A percentile compares a stretch with the other conserved stretches of the same genome.
These are phyloP conservation scores for Hartigia nigra DNA, from an alignment of 2,888 invertebrate genomes.

Conservation along the genomic window DNA sequence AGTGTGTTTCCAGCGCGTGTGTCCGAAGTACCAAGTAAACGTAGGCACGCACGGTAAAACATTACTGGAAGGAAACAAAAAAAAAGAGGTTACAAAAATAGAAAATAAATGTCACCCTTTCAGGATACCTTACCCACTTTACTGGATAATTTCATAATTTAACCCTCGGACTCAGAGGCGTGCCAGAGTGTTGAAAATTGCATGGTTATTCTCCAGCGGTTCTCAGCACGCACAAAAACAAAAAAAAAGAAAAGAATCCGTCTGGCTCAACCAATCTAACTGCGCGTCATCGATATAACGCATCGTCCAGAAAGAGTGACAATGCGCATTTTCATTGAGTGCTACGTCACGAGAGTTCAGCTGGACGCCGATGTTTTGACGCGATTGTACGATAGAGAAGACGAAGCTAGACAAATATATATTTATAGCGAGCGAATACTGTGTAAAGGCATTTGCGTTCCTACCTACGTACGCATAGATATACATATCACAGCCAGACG, in stretches of 20 bases:
- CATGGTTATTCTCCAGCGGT: background rate
- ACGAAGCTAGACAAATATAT: background rate
- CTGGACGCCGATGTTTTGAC: background rate
- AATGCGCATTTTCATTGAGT: background rate
- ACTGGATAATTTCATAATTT: background rate
- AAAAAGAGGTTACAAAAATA: background rate
- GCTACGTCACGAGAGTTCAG: background rate
- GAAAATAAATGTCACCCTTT: background rate
- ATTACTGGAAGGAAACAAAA: background rate
- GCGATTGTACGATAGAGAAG: background rate
- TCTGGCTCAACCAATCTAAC: background rate
- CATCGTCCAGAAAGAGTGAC: background rate
- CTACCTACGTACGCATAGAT: background rate
- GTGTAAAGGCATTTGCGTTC: background rate
- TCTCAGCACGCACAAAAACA: background rate
- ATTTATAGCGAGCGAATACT: background rate
- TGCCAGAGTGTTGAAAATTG: background rate
- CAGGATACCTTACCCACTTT: background rate
- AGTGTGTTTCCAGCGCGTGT: background rate
- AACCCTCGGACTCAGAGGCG: background rate
- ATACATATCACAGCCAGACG: background rate
- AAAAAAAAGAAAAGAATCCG: background rate
- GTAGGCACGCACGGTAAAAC: background rate
- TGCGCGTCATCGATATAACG: background rate
- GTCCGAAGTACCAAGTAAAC: background rate